phyloP scores from a whole-genome alignment of 1,140 invertebrate genomes.

The Nilaparvata lugens region DNA sequence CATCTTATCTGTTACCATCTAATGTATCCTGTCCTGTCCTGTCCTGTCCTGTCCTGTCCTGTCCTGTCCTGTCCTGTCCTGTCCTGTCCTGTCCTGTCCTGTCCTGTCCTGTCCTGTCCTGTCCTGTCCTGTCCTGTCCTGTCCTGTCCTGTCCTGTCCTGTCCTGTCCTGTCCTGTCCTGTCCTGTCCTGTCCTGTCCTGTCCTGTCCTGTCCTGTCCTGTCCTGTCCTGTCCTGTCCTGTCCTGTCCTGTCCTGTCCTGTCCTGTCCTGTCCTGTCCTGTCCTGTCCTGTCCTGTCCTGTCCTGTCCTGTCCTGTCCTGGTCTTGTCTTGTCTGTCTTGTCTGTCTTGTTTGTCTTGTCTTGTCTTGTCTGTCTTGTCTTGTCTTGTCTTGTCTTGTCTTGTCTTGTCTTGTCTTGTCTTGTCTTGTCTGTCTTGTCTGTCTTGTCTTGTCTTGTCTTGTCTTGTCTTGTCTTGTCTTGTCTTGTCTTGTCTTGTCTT shows the following conservation, averaged over 20 bases:
- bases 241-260: neutral
- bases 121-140: constrained; percentile 4
- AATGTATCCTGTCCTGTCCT: neutral
- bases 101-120: constrained; percentile 4
- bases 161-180: constrained; percentile 1
- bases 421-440: neutral
- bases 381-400: neutral
- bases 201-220: constrained; percentile 1
- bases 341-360: neutral
- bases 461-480: too few species aligned
- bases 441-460: neutral
- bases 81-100: constrained; percentile 5
- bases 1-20: too few species aligned
- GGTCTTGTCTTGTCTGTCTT: neutral
- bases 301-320: neutral
- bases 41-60: constrained; percentile 5
- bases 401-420: neutral
- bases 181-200: constrained; percentile 3
- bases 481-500: too few species aligned
- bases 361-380: too few species aligned
- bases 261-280: neutral
- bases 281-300: neutral
- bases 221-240: constrained; percentile 3
- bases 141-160: neutral
- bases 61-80: constrained; percentile 4